Evolutionary conservation across 2,797 vertebrate genomes (phyloP).

Genomic region (Crypturellus tataupa): DNA sequence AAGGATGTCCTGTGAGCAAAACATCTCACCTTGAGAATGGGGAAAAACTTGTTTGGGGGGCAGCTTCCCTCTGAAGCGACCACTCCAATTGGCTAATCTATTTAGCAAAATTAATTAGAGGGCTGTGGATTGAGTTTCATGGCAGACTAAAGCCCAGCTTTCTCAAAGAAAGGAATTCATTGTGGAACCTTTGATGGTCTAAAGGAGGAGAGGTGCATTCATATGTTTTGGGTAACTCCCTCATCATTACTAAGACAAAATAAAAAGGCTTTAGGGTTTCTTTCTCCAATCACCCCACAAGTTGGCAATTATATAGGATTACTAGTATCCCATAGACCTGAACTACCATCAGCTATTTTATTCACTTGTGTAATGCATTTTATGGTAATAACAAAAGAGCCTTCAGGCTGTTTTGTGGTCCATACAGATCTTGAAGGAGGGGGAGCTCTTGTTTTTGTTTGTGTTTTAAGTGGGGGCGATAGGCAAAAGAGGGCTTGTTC

Average conservation of each 20-base stretch:
- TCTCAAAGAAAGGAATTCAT: conserved; percentile 77
- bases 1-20: conserved; percentile 77
- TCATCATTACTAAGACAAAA: conserved; percentile 73
- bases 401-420: conserved; percentile 65
- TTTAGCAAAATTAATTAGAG: conserved; percentile 81
- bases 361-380: conserved; percentile 55
- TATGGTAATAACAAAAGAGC: conserved; percentile 62
- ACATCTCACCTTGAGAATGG: conserved; percentile 79
- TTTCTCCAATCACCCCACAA: conserved; percentile 60
- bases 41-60: conserved; percentile 72
- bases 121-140: conserved; percentile 79
- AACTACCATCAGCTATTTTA: conserved; percentile 66
- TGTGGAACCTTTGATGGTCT: conserved; percentile 78
- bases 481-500: not conserved
- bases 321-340: conserved; percentile 66
- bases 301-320: conserved; percentile 79
- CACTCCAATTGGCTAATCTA: conserved; percentile 77
- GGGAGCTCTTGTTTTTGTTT: conserved; percentile 61
- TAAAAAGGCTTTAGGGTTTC: conserved; percentile 73
- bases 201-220: conserved; percentile 65
- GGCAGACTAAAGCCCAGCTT: conserved; percentile 75
- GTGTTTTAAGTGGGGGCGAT: conserved; percentile 34
- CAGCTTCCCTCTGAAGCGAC: conserved; percentile 71
- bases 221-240: conserved; percentile 76
- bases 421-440: conserved; percentile 52